A percentile compares a stretch with the other conserved stretches of the same genome.
These are phyloP conservation scores for Euglossa dilemma DNA, from an alignment of 1,140 invertebrate species.

Conservation along the genomic window DNA sequence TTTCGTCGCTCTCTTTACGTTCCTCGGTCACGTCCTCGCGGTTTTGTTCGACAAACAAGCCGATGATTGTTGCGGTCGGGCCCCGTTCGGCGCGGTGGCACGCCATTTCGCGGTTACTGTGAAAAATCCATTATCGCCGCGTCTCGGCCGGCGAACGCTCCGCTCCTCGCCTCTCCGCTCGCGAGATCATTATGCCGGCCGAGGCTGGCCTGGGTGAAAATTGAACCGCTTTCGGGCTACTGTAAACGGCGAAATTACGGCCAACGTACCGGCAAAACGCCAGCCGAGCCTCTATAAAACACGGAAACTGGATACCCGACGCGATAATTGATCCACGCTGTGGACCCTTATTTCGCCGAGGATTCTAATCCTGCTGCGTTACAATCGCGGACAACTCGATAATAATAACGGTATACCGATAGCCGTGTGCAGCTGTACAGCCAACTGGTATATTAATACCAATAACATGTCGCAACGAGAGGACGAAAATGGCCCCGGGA, in stretches of 20 bases:
- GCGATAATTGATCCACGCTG: not conserved
- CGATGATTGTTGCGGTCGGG: conserved; percentile 61
- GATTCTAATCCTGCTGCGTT: too few species aligned
- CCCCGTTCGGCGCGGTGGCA: conserved; percentile 20
- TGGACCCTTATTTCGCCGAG: too few species aligned
- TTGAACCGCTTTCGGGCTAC: conserved; percentile 5
- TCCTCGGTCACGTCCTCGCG: conserved; percentile 53
- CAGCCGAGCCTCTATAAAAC: not conserved
- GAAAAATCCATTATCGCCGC: conserved; percentile 76
- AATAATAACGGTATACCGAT: too few species aligned
- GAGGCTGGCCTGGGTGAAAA: not conserved
- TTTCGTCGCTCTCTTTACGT: conserved; percentile 53
- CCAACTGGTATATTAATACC: too few species aligned
- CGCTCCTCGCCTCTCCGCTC: conserved; percentile 3
- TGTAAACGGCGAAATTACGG: not conserved
- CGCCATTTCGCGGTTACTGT: conserved; percentile 61
- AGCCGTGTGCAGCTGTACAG: too few species aligned
- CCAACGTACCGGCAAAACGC: too few species aligned
- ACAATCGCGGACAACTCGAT: too few species aligned
- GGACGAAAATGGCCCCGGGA: too few species aligned
- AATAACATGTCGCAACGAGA: too few species aligned
- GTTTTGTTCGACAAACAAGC: conserved; percentile 74
- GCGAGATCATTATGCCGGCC: not conserved
- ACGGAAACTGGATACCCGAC: not conserved
- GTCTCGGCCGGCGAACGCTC: conserved; percentile 50